phyloP scores from a whole-genome alignment of 92 coral and sea anemone genomes.

The Diadumene lineata region DNA sequence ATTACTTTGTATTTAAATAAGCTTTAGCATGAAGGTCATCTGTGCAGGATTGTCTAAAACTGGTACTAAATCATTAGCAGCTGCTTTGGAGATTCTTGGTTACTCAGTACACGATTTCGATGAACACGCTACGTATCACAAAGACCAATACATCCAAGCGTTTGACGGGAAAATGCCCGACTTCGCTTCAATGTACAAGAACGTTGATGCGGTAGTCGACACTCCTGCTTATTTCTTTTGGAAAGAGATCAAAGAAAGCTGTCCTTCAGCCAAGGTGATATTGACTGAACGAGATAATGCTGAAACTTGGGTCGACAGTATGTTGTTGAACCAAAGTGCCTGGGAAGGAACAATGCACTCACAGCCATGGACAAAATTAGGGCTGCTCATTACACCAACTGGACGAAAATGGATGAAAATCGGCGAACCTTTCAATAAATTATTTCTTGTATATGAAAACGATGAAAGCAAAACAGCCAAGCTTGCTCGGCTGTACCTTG shows the following conservation, averaged over 20 bases:
- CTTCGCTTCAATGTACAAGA: neutral
- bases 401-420: neutral
- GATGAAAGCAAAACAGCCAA: neutral
- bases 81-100: neutral
- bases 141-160: neutral
- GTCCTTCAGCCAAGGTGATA: neutral
- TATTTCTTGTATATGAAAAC: neutral
- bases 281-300: neutral
- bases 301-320: neutral
- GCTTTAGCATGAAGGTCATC: neutral
- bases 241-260: neutral
- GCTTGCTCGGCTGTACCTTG: neutral
- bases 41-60: slow-evolving; percentile 1
- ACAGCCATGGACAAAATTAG: neutral
- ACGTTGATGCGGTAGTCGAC: neutral
- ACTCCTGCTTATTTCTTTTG: neutral
- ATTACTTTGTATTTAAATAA: too few relatives aligned
- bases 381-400: neutral
- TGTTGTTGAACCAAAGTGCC: neutral
- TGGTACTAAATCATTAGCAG: neutral
- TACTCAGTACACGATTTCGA: neutral
- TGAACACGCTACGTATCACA: neutral
- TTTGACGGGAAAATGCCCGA: neutral
- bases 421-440: neutral
- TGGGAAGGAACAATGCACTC: neutral